These are phyloP conservation scores for Metopolophium dirhodum DNA, from an alignment of 1,140 invertebrate species.

Conservation along the genomic window DNA sequence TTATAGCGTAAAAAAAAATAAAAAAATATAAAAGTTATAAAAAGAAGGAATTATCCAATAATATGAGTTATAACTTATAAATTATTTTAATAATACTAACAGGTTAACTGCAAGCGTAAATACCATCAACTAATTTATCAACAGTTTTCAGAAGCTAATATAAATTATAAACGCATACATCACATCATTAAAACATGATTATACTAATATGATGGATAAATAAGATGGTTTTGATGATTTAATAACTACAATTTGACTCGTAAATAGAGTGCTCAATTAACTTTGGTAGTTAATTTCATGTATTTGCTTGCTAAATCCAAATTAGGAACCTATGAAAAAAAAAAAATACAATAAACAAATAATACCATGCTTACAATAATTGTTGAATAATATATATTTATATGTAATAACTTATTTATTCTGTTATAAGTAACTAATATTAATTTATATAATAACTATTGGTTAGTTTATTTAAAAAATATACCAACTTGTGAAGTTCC, in stretches of 20 bases:
- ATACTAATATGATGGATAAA: not conserved
- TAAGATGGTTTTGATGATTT: not conserved
- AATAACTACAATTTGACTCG: not conserved
- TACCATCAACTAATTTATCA: not conserved
- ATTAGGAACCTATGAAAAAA: conserved; percentile 4
- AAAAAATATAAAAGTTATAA: not conserved
- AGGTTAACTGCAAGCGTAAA: not conserved
- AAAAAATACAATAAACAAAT: not conserved
- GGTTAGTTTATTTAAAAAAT: not conserved
- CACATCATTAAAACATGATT: not conserved
- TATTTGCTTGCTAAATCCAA: not conserved
- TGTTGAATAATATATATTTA: not conserved
- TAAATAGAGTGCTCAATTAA: not conserved
- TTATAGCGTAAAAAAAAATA: not conserved
- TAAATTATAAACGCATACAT: not conserved
- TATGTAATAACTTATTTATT: not conserved
- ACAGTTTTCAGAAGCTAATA: not conserved
- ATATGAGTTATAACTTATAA: not conserved
- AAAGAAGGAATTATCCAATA: not conserved
- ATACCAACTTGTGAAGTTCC: not conserved
- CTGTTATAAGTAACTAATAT: not conserved
- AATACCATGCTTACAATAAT: not conserved
- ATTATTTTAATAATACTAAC: conserved; percentile 1
- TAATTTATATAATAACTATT: not conserved
- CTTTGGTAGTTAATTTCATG: not conserved